Evolutionary conservation across 2,797 vertebrate species (phyloP).

Genomic region (Molossus molossus): DNA sequence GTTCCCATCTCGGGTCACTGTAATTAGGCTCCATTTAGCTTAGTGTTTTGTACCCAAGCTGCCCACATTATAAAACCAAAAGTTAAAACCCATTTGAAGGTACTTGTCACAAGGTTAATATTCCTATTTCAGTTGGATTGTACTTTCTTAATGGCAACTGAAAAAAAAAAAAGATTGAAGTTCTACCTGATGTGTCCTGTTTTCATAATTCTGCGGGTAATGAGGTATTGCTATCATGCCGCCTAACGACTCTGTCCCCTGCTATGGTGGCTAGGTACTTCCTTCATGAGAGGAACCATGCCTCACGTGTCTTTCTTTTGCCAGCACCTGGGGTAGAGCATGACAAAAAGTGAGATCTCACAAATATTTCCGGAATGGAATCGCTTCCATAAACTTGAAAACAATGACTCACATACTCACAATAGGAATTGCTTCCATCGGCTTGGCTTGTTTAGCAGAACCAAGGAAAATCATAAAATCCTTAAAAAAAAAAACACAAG

Average conservation of each 20-base stretch:
- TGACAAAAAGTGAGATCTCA: slow-evolving; percentile 3
- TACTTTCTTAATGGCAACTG: not conserved
- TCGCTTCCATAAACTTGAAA: not conserved
- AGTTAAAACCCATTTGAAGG: not conserved
- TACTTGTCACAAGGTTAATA: not conserved
- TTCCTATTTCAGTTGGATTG: not conserved
- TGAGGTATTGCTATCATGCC: not conserved
- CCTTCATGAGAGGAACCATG: not conserved
- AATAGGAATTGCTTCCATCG: not conserved
- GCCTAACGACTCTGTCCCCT: not conserved
- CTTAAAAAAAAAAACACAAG: not conserved
- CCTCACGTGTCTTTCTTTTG: not conserved
- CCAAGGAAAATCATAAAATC: not conserved
- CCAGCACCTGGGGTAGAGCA: not conserved
- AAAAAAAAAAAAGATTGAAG: not conserved
- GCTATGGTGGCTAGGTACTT: not conserved
- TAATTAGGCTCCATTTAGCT: not conserved
- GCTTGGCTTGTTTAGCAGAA: not conserved
- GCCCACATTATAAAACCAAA: not conserved
- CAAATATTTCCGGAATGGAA: slow-evolving; percentile 21
- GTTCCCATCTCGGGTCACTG: not conserved
- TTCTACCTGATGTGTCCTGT: not conserved
- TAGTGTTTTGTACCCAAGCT: not conserved
- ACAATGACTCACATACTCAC: not conserved
- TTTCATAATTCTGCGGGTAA: not conserved